Percentiles rank a stretch among this genome's conserved stretches.
phyloP scores from a whole-genome alignment of 2,888 invertebrate species.

The Dryobota labecula region DNA sequence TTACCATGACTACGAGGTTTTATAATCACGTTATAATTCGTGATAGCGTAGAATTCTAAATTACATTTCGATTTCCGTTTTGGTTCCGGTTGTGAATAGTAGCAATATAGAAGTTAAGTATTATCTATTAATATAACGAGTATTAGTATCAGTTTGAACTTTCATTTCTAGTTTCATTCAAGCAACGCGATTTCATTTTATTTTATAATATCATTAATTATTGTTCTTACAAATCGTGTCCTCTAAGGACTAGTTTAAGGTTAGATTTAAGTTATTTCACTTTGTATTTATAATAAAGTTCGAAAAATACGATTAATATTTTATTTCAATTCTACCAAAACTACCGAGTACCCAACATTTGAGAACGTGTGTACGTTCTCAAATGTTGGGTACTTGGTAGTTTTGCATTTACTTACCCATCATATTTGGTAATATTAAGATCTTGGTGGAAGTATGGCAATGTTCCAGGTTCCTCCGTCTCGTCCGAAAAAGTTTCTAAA shows the following conservation, averaged over 20 bases:
- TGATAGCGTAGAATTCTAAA: conserved; percentile 41
- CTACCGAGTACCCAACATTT: no score
- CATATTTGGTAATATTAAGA: not conserved
- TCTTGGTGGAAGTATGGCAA: not conserved
- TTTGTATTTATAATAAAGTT: conserved; percentile 73
- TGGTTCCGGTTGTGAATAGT: conserved; percentile 76
- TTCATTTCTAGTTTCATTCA: conserved; percentile 48
- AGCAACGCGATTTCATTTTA: conserved; percentile 47
- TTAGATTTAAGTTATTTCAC: conserved; percentile 73
- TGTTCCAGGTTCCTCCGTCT: not conserved
- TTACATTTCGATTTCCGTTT: conserved; percentile 54
- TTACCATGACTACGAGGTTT: not conserved
- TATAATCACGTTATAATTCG: conserved; percentile 16
- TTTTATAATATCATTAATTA: conserved; percentile 49
- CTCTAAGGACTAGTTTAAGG: conserved; percentile 72
- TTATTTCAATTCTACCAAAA: conserved; percentile 17
- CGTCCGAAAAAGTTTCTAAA: not conserved
- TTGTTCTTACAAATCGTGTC: conserved; percentile 57
- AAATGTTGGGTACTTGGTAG: not conserved
- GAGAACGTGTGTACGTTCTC: no score
- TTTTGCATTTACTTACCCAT: conserved; percentile 1
- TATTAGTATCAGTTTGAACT: conserved; percentile 55
- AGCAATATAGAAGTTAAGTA: conserved; percentile 70
- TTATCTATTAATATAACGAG: conserved; percentile 53
- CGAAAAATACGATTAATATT: conserved; percentile 32